phyloP scores from a whole-genome alignment of 2,888 invertebrate species.

The Drosophila neutralis region DNA sequence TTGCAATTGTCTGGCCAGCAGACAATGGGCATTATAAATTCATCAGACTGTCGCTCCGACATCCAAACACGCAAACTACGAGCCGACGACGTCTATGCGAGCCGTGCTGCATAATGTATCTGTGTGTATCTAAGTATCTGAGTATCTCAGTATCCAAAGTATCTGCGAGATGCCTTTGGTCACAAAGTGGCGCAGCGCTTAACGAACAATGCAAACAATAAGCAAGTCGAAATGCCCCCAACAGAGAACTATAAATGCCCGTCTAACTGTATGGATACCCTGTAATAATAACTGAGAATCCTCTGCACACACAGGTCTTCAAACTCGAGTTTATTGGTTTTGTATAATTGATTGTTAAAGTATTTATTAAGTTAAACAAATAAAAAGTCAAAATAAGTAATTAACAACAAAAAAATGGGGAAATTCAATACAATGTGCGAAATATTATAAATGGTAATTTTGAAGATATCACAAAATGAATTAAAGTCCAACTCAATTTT shows the following conservation, averaged over 20 bases:
- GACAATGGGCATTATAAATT: constrained; percentile 80
- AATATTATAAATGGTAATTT: background rate
- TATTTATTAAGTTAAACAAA: background rate
- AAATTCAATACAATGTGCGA: background rate
- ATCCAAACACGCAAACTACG: constrained; percentile 43
- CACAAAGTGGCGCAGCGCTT: constrained; percentile 78
- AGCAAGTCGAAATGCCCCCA: constrained; percentile 12
- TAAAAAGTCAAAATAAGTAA: background rate
- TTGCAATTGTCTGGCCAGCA: constrained; percentile 74
- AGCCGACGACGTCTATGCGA: constrained; percentile 12
- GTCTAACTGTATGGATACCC: constrained; percentile 8
- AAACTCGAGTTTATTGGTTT: background rate
- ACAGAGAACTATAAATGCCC: background rate
- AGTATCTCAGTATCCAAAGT: constrained; percentile 46
- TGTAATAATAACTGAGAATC: background rate
- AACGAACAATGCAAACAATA: constrained; percentile 70
- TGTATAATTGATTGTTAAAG: background rate
- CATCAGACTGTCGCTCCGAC: constrained; percentile 71
- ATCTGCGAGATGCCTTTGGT: constrained; percentile 71
- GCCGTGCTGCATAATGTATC: constrained; percentile 72
- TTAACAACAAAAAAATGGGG: no score
- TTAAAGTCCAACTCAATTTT: background rate
- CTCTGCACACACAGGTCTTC: background rate
- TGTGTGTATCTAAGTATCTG: constrained; percentile 34
- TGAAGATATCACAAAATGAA: background rate